Evolutionary conservation across 1,140 invertebrate genomes (phyloP).

Genomic region (Maniola jurtina): DNA sequence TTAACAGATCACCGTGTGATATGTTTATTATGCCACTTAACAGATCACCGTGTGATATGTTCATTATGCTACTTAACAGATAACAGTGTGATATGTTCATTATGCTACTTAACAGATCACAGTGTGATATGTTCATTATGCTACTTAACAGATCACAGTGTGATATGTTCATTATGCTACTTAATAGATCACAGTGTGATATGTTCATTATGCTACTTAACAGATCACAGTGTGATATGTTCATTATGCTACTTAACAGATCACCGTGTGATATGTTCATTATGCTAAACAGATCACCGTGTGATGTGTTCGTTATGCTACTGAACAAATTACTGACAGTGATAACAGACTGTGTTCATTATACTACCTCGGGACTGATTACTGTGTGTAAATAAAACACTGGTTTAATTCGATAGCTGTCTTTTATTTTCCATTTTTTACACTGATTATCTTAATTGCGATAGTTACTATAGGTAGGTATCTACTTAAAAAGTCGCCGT

Average conservation of each 20-base stretch:
- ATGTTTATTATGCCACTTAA: too few species aligned
- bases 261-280: too few species aligned
- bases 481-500: not conserved
- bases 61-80: conserved; percentile 84
- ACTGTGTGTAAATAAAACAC: too few species aligned
- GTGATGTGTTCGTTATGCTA: not conserved
- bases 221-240: too few species aligned
- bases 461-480: not conserved
- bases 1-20: not conserved
- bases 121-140: too few species aligned
- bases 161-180: conserved; percentile 92
- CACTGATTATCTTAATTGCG: too few species aligned
- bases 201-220: not conserved
- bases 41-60: conserved; percentile 78
- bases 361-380: too few species aligned
- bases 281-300: not conserved
- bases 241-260: too few species aligned
- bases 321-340: not conserved
- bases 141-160: too few species aligned
- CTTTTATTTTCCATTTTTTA: too few species aligned
- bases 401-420: too few species aligned
- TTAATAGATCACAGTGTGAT: conserved; percentile 38
- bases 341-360: too few species aligned
- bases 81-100: conserved; percentile 20
- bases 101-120: not conserved